Evolutionary conservation across 2,797 vertebrate species (phyloP).

Genomic region (Semaprochilodus insignis): DNA sequence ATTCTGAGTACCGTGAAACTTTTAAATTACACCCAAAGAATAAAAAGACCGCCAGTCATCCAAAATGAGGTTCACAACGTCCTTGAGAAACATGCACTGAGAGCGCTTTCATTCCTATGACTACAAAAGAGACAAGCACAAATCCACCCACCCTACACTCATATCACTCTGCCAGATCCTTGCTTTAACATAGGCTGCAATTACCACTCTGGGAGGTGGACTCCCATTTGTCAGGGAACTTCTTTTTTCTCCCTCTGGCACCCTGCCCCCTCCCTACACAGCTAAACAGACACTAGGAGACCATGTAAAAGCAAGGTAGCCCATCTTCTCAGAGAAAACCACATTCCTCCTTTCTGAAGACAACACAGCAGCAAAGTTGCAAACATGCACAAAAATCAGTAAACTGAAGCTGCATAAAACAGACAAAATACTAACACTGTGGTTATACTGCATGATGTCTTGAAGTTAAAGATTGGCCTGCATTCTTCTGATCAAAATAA

Average conservation of each 20-base stretch:
- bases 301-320: not conserved
- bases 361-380: not conserved
- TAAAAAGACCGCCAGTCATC: not conserved
- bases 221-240: constrained; percentile 67
- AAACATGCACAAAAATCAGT: not conserved
- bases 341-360: not conserved
- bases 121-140: constrained; percentile 53
- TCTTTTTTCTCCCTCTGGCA: constrained; percentile 35
- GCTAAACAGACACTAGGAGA: not conserved
- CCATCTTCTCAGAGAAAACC: not conserved
- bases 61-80: constrained; percentile 12
- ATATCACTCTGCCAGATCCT: constrained; percentile 58
- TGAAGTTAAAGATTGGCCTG: too few species aligned
- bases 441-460: too few species aligned
- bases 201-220: constrained; percentile 58
- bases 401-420: too few species aligned
- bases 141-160: constrained; percentile 63
- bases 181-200: constrained; percentile 62
- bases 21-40: not conserved
- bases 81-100: not conserved
- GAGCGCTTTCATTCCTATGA: not conserved
- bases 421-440: too few species aligned
- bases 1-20: not conserved
- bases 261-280: not conserved
- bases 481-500: too few species aligned